Base-by-base conservation (phyloP, 2,888 invertebrate genomes). In the Mythimna vitellina region DNA sequence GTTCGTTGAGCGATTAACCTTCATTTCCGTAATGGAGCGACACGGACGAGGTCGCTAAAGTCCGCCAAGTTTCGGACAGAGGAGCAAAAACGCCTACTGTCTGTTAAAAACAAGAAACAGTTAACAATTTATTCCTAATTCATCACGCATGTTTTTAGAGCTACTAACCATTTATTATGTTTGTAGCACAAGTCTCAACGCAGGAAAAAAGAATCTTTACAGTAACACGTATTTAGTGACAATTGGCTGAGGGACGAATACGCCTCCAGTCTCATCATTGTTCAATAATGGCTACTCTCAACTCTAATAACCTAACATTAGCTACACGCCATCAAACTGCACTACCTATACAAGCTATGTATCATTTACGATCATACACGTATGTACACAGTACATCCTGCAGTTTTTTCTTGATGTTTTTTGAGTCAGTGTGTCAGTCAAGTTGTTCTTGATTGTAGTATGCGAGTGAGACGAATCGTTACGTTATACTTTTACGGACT, bases 201-300 rank as follows among this genome's bases (percentile, higher is more conserved):
- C 8, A 69, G 62, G 57, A 60, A 65, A 76, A 57, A 63, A 63
- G 22, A 61, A 68, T 76, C 64, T 69, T 72, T 49, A 65, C 60
- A 61, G 66, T 76, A 79, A 65, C 73, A 70, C 68, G 62, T 69
- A 76, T 81, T 78, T 76, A 79, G 75, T 81, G 77, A 73, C 84
- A 84, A 85, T 85, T 84, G 85, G 32, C 72, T 71, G 79, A 81
- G 70, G 72, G 82, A 76, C 72, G 73, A 76, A 35, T 80, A 80
- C 88, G 87, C 84, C 86, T 86, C 79, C 84, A 80, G 79, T 77
- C 73, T 81, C 78, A 86, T 87, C 82, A 84, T 85, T 80, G 81
- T 86, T 82, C 79, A 83, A 83, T 86, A 80, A 84, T 80, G 72
- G 78, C 78, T 74, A 71, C 70, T 73, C 63, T 82, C 76, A 86